Conservation (phyloP, 1,140 invertebrate genomes). For the Drosophila nikananu region DNA sequence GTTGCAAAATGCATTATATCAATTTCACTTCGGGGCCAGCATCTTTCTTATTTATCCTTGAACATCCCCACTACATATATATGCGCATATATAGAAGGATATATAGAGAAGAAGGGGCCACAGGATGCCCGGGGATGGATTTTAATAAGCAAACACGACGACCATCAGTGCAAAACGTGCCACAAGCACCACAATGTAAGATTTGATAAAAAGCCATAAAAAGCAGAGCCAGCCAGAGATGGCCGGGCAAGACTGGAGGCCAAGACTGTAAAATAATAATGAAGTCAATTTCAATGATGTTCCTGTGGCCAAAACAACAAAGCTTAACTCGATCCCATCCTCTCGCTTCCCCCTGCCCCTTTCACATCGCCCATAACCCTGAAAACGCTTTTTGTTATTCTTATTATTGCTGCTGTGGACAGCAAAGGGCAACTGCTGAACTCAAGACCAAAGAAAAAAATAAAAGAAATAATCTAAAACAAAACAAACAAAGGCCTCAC, state of each 20-base stretch:
- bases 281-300: conserved; percentile 79
- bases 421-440: conserved; percentile 44
- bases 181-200: conserved; percentile 73
- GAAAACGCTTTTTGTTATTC: conserved; percentile 45
- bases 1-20: conserved; percentile 58
- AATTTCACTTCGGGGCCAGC: background rate
- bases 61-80: background rate
- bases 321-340: conserved; percentile 41
- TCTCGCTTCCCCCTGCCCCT: background rate
- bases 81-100: conserved; percentile 5
- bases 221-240: conserved; percentile 26
- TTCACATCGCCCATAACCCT: conserved; percentile 15
- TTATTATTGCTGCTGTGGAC: conserved; percentile 51
- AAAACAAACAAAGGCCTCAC: conserved; percentile 72
- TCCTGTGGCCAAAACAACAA: conserved; percentile 46
- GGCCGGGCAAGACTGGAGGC: conserved; percentile 44
- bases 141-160: conserved; percentile 69
- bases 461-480: conserved; percentile 18
- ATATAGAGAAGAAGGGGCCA: conserved; percentile 21
- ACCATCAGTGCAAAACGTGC: conserved; percentile 65
- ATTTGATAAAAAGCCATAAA: conserved; percentile 70
- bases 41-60: conserved; percentile 21
- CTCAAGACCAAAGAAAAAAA: no score
- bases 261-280: conserved; percentile 77
- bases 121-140: conserved; percentile 44